Evolutionary conservation across 2,797 vertebrate genomes (phyloP).

Genomic region (Coccyzus lansbergi): DNA sequence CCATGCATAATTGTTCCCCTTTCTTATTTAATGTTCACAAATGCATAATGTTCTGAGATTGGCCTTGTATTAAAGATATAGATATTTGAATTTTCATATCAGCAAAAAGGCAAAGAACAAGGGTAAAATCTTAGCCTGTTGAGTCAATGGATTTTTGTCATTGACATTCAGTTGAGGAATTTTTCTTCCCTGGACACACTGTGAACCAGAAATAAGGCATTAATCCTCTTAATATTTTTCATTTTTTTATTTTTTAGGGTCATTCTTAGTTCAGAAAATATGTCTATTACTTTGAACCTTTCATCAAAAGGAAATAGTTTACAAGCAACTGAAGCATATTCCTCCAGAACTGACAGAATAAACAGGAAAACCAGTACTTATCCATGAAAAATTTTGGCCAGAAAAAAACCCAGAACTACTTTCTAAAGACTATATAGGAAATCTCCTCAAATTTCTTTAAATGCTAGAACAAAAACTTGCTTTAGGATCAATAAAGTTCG

Average conservation of each 20-base stretch:
- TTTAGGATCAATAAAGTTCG: neutral
- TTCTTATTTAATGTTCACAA: neutral
- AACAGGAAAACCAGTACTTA: neutral
- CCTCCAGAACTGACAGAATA: neutral
- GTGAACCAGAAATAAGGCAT: neutral
- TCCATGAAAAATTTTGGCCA: neutral
- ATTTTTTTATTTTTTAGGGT: too few species aligned
- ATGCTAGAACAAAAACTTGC: neutral
- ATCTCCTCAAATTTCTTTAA: neutral
- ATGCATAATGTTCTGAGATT: neutral
- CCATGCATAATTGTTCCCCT: neutral
- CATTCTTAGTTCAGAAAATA: neutral
- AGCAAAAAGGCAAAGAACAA: neutral
- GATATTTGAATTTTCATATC: neutral
- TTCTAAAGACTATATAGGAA: neutral
- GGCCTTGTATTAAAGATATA: neutral
- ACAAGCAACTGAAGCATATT: neutral
- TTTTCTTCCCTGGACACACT: neutral
- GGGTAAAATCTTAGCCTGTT: neutral
- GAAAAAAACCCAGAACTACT: neutral
- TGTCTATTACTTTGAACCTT: neutral
- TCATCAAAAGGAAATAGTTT: neutral
- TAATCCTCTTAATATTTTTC: neutral
- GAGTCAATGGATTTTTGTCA: neutral
- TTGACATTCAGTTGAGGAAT: neutral